Percentiles rank a stretch among this genome's conserved stretches.
phyloP scores from a whole-genome alignment of 2,113 vertebrate species.

The Asarcornis scutulata region DNA sequence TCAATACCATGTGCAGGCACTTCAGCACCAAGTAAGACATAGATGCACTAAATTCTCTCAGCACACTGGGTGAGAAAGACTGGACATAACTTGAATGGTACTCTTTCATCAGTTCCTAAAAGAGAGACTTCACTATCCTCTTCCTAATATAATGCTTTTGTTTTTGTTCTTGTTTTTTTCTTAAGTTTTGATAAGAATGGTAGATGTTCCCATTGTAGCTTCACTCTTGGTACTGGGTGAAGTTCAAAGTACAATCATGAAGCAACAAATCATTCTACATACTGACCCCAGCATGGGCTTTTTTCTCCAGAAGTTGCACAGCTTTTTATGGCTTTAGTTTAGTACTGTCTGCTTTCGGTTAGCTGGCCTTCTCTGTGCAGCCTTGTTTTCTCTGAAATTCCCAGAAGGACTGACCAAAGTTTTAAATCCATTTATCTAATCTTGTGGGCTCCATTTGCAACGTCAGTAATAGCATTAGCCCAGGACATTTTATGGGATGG shows the following conservation, averaged over 20 bases:
- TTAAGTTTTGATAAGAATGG: background rate
- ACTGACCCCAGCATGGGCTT: background rate
- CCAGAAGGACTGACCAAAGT: background rate
- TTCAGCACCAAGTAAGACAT: background rate
- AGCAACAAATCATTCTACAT: background rate
- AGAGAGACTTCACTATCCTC: background rate
- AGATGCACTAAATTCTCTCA: background rate
- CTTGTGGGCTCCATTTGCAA: background rate
- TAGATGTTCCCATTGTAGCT: background rate
- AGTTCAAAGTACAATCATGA: background rate
- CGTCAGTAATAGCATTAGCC: background rate
- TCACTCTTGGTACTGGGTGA: background rate
- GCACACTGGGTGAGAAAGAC: background rate
- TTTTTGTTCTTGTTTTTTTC: background rate
- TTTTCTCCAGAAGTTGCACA: background rate
- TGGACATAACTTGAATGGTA: rapidly evolving
- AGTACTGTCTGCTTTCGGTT: background rate
- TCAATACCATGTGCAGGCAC: background rate
- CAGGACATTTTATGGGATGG: background rate
- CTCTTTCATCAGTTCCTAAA: background rate
- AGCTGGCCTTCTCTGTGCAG: background rate
- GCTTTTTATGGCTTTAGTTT: background rate
- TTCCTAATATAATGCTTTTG: too few species aligned
- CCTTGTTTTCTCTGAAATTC: background rate
- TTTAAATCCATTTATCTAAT: background rate